A percentile compares a stretch with the other conserved stretches of the same genome.
phyloP scores from a whole-genome alignment of 1,140 invertebrate species.

The Tachypleus tridentatus region DNA sequence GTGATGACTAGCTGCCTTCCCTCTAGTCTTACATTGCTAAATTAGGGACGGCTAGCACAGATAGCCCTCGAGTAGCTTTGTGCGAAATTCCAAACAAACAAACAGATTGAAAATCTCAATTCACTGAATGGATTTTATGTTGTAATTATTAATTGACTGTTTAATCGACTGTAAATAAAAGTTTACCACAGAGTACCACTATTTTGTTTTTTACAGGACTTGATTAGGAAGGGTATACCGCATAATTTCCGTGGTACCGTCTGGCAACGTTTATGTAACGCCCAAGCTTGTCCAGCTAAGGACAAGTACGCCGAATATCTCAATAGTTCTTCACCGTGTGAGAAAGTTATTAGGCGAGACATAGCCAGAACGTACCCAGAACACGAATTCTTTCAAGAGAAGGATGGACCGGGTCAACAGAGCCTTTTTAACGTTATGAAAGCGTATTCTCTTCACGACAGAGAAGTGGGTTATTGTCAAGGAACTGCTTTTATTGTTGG shows the following conservation, averaged over 20 bases:
- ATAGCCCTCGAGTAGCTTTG: too few relatives aligned
- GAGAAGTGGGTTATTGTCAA: slow-evolving; percentile 98
- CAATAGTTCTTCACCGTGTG: slow-evolving; percentile 89
- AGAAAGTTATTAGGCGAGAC: slow-evolving; percentile 90
- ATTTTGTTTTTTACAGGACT: slow-evolving; percentile 43
- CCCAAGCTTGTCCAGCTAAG: slow-evolving; percentile 71
- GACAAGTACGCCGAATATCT: slow-evolving; percentile 93
- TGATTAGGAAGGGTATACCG: slow-evolving; percentile 89
- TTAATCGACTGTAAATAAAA: background rate
- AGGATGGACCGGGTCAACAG: slow-evolving; percentile 91
- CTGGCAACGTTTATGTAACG: slow-evolving; percentile 89
- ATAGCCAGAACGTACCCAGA: slow-evolving; percentile 97
- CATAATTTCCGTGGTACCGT: slow-evolving; percentile 92
- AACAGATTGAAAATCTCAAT: background rate
- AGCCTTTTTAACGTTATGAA: slow-evolving; percentile 98
- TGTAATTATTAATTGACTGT: background rate
- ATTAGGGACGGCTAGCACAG: too few relatives aligned
- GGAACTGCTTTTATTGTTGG: slow-evolving; percentile 95
- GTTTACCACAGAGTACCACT: background rate
- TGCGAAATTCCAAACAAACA: too few relatives aligned
- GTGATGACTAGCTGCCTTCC: too few relatives aligned
- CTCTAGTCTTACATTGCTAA: too few relatives aligned
- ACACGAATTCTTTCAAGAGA: slow-evolving; percentile 93
- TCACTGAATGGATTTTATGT: background rate
- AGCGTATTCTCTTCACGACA: slow-evolving; percentile 91